Evolutionary conservation across 2,888 invertebrate genomes (phyloP).

Genomic region (Argynnis bischoffii): DNA sequence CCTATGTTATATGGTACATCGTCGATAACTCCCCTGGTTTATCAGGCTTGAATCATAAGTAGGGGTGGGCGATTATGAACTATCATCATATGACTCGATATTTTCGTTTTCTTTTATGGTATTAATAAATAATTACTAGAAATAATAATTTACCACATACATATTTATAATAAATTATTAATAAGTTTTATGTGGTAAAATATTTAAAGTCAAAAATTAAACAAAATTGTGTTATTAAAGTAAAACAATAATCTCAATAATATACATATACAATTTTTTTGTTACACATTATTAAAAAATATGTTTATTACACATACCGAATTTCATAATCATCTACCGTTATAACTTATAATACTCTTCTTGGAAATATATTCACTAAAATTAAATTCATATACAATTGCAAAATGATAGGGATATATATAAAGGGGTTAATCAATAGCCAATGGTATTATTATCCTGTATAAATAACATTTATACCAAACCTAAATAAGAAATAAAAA

Average conservation of each 20-base stretch:
- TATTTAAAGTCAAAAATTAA: too few species aligned
- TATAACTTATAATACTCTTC: background rate
- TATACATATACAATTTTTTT: too few species aligned
- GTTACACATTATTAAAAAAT: too few species aligned
- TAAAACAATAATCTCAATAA: too few species aligned
- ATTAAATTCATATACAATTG: conserved; percentile 10
- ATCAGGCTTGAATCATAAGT: background rate
- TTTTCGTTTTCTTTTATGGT: background rate
- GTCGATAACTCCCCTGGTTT: background rate
- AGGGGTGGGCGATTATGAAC: conserved; percentile 11
- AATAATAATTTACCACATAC: background rate
- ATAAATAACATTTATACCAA: conserved; percentile 7
- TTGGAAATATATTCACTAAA: conserved; percentile 15
- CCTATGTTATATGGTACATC: conserved; percentile 48
- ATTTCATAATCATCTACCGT: conserved; percentile 15
- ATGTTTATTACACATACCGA: too few species aligned
- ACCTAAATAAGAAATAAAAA: background rate
- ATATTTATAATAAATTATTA: background rate
- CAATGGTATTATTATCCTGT: conserved; percentile 9
- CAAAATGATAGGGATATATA: background rate
- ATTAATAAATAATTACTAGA: conserved; percentile 1
- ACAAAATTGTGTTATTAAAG: too few species aligned
- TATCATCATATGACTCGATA: background rate
- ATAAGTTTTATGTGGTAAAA: background rate
- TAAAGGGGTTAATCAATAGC: conserved; percentile 11